phyloP scores from a whole-genome alignment of 2,888 invertebrate genomes.

The Drosophila robusta region DNA sequence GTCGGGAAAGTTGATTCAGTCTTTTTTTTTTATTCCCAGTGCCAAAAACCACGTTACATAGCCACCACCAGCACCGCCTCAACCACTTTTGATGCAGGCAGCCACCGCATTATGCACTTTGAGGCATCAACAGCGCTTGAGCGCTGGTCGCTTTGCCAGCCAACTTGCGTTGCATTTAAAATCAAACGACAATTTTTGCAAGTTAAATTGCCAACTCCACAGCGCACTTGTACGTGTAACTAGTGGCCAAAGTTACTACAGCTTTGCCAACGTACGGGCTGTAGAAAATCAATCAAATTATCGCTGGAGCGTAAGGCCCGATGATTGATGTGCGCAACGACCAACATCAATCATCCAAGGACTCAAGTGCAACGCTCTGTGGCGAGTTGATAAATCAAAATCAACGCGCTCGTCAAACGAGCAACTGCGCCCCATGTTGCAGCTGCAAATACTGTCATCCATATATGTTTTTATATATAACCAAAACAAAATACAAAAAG shows the following conservation, averaged over 20 bases:
- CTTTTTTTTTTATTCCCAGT: no score
- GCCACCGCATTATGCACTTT: slow-evolving; percentile 60
- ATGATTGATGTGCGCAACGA: slow-evolving; percentile 52
- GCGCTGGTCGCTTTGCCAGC: slow-evolving; percentile 6
- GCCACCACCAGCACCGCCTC: slow-evolving; percentile 12
- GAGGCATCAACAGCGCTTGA: slow-evolving; percentile 15
- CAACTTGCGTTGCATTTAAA: slow-evolving; percentile 44
- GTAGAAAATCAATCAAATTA: slow-evolving; percentile 57
- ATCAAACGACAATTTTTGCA: slow-evolving; percentile 40
- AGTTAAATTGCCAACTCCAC: slow-evolving; percentile 3
- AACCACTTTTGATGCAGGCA: slow-evolving; percentile 31
- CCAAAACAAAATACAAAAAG: not conserved
- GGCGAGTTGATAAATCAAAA: slow-evolving; percentile 45
- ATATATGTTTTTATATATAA: not conserved
- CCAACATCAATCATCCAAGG: slow-evolving; percentile 56
- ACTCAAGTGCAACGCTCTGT: slow-evolving; percentile 35
- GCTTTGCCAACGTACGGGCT: not conserved
- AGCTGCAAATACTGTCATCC: not conserved
- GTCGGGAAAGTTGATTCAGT: slow-evolving; percentile 37
- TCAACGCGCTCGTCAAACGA: slow-evolving; percentile 17
- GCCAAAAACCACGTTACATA: slow-evolving; percentile 35
- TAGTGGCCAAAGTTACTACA: not conserved
- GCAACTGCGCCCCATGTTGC: slow-evolving; percentile 1
- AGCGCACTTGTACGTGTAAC: not conserved
- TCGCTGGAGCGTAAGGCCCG: slow-evolving; percentile 30